Percentiles rank a stretch among this genome's conserved stretches.
These are phyloP conservation scores for Semaprochilodus insignis DNA, from an alignment of 2,797 vertebrate genomes.

Conservation along the genomic window DNA sequence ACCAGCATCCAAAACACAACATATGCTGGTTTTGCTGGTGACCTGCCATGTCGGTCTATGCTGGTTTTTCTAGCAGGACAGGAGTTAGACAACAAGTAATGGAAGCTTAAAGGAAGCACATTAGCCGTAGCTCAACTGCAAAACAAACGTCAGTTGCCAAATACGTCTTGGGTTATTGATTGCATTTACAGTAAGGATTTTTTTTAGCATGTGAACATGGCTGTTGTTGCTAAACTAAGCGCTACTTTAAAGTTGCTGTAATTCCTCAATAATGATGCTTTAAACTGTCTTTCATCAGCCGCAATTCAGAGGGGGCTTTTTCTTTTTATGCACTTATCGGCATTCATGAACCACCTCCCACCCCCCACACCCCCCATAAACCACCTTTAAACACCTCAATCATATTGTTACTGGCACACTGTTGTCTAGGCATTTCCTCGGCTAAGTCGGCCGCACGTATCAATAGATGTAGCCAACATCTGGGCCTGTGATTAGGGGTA, in stretches of 20 bases:
- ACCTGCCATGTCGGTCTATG: too few relatives aligned
- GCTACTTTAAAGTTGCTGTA: background rate
- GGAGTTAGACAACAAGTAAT: background rate
- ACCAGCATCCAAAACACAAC: too few relatives aligned
- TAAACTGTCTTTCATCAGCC: slow-evolving; percentile 27
- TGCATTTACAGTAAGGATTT: too few relatives aligned
- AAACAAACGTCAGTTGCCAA: too few relatives aligned
- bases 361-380: slow-evolving; percentile 39
- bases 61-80: too few relatives aligned
- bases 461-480: slow-evolving; percentile 65
- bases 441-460: slow-evolving; percentile 46
- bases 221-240: background rate
- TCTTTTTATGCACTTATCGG: slow-evolving; percentile 27
- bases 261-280: background rate
- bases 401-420: slow-evolving; percentile 45
- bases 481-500: slow-evolving; percentile 70
- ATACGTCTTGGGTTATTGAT: too few relatives aligned
- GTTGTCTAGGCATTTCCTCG: slow-evolving; percentile 44
- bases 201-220: background rate
- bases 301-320: background rate
- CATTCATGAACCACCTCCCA: too few relatives aligned
- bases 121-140: too few relatives aligned
- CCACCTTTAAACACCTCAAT: slow-evolving; percentile 60
- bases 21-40: too few relatives aligned
- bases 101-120: too few relatives aligned